Conservation (phyloP, 2,797 vertebrate species). For the Coluber constrictor region DNA sequence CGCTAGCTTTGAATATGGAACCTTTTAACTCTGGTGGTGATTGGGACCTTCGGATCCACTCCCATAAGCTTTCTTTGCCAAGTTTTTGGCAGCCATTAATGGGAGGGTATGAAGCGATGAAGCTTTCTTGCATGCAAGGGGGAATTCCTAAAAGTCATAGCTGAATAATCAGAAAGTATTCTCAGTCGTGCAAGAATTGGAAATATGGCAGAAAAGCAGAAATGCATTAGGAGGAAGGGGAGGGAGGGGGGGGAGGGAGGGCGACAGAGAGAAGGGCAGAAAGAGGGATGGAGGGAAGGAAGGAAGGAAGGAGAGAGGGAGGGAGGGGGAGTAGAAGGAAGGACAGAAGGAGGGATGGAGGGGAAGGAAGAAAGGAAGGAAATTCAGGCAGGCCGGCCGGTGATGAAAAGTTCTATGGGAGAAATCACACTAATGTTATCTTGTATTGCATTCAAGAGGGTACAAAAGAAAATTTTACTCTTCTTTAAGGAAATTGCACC, state of each 20-base stretch:
- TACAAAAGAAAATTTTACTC: not conserved
- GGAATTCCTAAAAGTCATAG: not conserved
- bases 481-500: not conserved
- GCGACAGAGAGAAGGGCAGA: rapidly evolving
- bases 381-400: not conserved
- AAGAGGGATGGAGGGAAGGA: too few relatives aligned
- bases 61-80: not conserved
- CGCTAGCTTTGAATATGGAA: not conserved
- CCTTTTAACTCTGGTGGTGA: rapidly evolving
- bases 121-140: not conserved
- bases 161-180: not conserved
- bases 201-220: not conserved
- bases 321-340: rapidly evolving
- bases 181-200: not conserved
- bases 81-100: not conserved
- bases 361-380: too few relatives aligned
- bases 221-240: not conserved
- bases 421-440: not conserved
- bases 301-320: rapidly evolving
- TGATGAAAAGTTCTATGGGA: not conserved
- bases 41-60: not conserved
- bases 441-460: not conserved
- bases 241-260: too few relatives aligned
- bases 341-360: rapidly evolving
- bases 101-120: not conserved